Evolutionary conservation across 2,888 invertebrate species (phyloP), one percentile per base, ranked within the genome.

Genomic region (Spisula solida): DNA sequence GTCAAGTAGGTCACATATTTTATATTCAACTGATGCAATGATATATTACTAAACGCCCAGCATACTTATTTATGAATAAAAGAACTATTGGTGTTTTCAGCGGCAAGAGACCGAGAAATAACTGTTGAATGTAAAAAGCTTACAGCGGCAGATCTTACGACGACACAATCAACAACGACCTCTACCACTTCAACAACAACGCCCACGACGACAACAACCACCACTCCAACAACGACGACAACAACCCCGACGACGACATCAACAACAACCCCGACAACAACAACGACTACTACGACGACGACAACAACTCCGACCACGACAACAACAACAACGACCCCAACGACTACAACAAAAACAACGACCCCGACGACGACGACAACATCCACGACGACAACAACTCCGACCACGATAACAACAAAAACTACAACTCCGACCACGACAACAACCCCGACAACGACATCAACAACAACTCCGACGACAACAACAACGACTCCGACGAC

Each of bases 401-500:
- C 60, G 0, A 31, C 82, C 0, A 60, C 56, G 31, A 31, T 60
- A 18, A 82, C 82, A 34, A 60, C 82, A 12, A 31, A 60, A 0
- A 60, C 82, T 0, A 20, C 82, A 4, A 82, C 29, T 4, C 0
- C 82, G 6, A 82, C 82, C n/a, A 82, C 82, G 0, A 66, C 82
- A 0, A 60, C 60, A 8, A 34, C 82, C 0, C 34, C 82, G 0
- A 60, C 66, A 0, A 60, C 82, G 1, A 12, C 66, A 0, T 41
- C 25, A 20, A 25, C 82, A 5, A n/a, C 66, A 0, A 82, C 82
- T 0, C 18, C 60, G 0, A 66, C 60, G 12, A 56, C 82, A 1
- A 66, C 55, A 34, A 55, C 82, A 29, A 41, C 82, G 18, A 60
- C 82, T 5, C 56, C 82, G 1, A 34, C 66, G 10, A 82, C 82